Base-by-base conservation (phyloP, 2,113 vertebrate genomes). In the Leptobrachium leishanense region DNA sequence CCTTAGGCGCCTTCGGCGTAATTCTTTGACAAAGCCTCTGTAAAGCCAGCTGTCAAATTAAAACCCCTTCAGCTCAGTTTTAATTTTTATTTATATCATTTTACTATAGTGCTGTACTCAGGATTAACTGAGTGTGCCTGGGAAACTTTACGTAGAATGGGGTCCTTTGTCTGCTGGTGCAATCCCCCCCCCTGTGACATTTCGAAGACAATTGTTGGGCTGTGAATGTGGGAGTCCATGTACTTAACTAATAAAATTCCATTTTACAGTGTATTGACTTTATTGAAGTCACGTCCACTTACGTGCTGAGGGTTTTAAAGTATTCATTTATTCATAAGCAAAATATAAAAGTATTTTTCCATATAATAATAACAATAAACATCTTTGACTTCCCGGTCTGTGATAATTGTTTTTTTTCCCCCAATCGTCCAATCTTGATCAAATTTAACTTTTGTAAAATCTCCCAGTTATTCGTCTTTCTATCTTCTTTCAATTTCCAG, bases 11-110 rank as follows among this genome's bases (percentile, higher is more conserved):
- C 76, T 77, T 42, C 46, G 67, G 76, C 54, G 39, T 43, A 77
- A 70, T 77, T 71, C 68, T 50, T 70, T 63, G 13, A 9, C 53
- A 77, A 77, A 77, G 42, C 76, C 67, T 43, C 44, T 41, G 68
- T 68, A 59, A 76, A 76, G 43, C 75, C 66, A 57, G 41, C 67
- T 71, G 67, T 77, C 76, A 77, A 70, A 77, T 70, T 68, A 76
- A 76, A 59, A 57, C n/a, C 67, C 40, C 46, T 50, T 50, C 8
- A 50, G 8, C 46, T 8, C 46, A 50, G 46, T 8, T 76, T 44
- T 76, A 20, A 76, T 44, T 59, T 76, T 76, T 68, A 8, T 50
- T 59, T 7, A 15, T 59, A 15, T 59, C 55, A 59, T 59, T 59
- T 59, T 59, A 3, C 55, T 12, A 59, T 2, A 59, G 9, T 3